These are phyloP conservation scores for Villa cingulata DNA, from an alignment of 2,888 invertebrate species.

Conservation along the genomic window DNA sequence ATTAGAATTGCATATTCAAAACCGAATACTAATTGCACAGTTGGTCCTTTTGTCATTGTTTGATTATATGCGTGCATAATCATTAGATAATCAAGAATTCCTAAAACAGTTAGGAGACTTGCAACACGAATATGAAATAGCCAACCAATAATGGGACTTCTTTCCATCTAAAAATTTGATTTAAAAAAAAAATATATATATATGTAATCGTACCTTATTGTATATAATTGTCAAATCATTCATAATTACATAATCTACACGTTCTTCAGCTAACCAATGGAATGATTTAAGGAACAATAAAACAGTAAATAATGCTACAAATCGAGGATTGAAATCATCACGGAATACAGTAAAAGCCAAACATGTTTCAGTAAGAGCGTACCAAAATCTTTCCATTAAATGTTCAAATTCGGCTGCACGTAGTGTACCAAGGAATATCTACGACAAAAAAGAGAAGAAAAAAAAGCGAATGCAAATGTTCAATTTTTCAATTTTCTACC, in stretches of 20 bases:
- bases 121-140: conserved; percentile 87
- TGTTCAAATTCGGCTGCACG: conserved; percentile 97
- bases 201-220: background rate
- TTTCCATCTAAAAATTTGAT: conserved; percentile 85
- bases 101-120: conserved; percentile 67
- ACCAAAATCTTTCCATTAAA: conserved; percentile 95
- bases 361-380: conserved; percentile 99
- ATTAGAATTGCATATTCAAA: conserved; percentile 97
- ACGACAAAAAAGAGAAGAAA: conserved; percentile 3
- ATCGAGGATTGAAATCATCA: conserved; percentile 97
- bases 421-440: conserved; percentile 83
- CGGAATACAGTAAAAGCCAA: conserved; percentile 97
- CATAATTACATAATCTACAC: conserved; percentile 91
- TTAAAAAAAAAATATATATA: background rate
- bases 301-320: conserved; percentile 93
- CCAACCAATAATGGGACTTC: conserved; percentile 92
- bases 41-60: conserved; percentile 84
- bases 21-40: conserved; percentile 96
- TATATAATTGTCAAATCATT: background rate
- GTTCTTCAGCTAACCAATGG: conserved; percentile 98
- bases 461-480: too few species aligned
- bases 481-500: too few species aligned
- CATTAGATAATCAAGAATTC: conserved; percentile 73
- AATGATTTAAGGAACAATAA: conserved; percentile 95
- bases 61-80: conserved; percentile 89